Base-by-base conservation (phyloP, 2,888 invertebrate genomes). In the Ormyrus pomaceus region DNA sequence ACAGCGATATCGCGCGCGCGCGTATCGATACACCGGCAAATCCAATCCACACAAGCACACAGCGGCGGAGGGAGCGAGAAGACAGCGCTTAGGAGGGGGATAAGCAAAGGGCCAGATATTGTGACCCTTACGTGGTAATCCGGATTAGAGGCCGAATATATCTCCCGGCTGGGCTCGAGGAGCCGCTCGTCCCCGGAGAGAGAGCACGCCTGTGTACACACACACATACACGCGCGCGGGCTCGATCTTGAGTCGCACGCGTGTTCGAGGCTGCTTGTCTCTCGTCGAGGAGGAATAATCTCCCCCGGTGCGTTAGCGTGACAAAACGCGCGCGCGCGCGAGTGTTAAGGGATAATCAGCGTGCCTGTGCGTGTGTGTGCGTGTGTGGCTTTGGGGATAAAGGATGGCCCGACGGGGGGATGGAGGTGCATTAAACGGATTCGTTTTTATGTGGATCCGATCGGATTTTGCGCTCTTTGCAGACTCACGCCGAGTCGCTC, bases 91-190 rank as follows among this genome's bases (percentile, higher is more conserved):
- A 83, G 83, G 83, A 61, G 53, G 71, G 82, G 83, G 82, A 84
- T 85, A 85, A 86, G 85, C 85, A 77, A 85, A 86, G 86, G 86
- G 84, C 50, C 51, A 34, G 89, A 88, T 88, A 90, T 88, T 88
- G 87, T 89, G 89, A 90, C 89, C 90, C 90, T 89, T 87, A 86
- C 85, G 84, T 86, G 87, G 88, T 90, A 90, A 90, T 90, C 90
- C 90, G 90, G 90, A 90, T 90, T 90, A 89, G 88, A 86, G 86
- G 85, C 84, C 84, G 73, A 88, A 89, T 73, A 73, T 77, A 76
- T 80, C 88, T 87, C 87, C 87, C 84, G 87, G 86, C 86, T 87
- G 87, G 87, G 86, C 34, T 34, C 84, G 88, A 34, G 34, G 34
- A 86, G 61, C 62, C 45, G n/a, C 61, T 55, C 51, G 45, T 51